phyloP scores from a whole-genome alignment of 2,888 invertebrate species.

The Penaeus monodon region DNA sequence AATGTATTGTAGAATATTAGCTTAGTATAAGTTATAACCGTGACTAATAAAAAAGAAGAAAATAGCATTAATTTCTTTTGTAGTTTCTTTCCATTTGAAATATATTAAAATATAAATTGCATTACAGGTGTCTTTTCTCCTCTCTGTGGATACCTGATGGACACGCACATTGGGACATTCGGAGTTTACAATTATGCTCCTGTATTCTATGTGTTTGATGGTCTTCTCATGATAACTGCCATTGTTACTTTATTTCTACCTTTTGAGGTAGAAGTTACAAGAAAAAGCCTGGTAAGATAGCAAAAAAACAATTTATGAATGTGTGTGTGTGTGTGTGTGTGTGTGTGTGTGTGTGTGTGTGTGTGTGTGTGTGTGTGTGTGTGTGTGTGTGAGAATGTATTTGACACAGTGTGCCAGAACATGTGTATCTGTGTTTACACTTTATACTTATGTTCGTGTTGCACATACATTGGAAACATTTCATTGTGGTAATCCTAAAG shows the following conservation, averaged over 20 bases:
- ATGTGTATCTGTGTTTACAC: background rate
- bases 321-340: background rate
- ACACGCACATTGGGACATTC: constrained; percentile 47
- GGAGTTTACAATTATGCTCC: constrained; percentile 60
- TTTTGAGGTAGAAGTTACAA: constrained; percentile 57
- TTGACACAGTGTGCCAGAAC: background rate
- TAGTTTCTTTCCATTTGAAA: no score
- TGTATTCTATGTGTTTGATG: constrained; percentile 64
- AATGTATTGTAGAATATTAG: no score
- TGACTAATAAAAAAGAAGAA: no score
- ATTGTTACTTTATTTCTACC: constrained; percentile 62
- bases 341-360: background rate
- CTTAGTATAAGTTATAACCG: no score
- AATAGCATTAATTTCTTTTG: no score
- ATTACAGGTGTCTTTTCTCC: constrained; percentile 63
- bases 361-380: background rate
- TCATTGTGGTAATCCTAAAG: no score
- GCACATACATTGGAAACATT: no score
- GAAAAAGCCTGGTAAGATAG: constrained; percentile 56
- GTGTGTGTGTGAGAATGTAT: background rate
- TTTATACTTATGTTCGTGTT: no score
- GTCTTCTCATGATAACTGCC: constrained; percentile 60
- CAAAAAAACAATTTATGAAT: background rate
- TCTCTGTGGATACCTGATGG: constrained; percentile 61
- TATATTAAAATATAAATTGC: background rate